Evolutionary conservation across 2,797 vertebrate genomes (phyloP).

Genomic region (Siniperca scherzeri): DNA sequence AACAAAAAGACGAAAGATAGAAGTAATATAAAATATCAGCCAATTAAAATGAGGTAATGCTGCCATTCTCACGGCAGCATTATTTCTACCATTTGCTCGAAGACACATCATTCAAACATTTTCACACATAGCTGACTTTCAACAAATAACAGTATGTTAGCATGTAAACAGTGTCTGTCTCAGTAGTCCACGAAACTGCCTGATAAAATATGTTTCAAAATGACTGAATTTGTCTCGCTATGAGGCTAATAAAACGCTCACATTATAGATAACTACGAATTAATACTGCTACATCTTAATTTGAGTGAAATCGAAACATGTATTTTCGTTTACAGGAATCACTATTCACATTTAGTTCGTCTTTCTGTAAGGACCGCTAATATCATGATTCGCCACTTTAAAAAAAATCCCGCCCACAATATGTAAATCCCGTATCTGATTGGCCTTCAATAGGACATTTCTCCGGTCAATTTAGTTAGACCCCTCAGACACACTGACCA

Average conservation of each 20-base stretch:
- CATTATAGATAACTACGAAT: rapidly evolving
- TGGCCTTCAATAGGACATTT: conserved; percentile 67
- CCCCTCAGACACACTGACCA: no score
- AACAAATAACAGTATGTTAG: rapidly evolving
- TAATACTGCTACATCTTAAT: rapidly evolving
- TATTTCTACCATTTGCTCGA: rapidly evolving
- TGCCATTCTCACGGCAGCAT: not conserved
- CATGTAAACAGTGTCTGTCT: not conserved
- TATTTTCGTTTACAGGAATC: not conserved
- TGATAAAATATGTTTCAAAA: conserved; percentile 24
- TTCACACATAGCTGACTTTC: not conserved
- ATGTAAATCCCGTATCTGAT: not conserved
- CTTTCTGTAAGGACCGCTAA: conserved; percentile 30
- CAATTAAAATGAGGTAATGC: rapidly evolving
- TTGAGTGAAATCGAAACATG: rapidly evolving
- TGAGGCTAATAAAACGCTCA: rapidly evolving
- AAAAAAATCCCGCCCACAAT: conserved; percentile 11
- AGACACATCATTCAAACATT: not conserved
- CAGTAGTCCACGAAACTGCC: conserved; percentile 60
- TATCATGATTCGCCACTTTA: conserved; percentile 57
- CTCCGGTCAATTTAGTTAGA: not conserved
- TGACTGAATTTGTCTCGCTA: rapidly evolving
- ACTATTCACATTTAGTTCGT: not conserved
- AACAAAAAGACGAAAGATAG: not conserved
- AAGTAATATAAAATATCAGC: not conserved